Percentiles rank a stretch among this genome's conserved stretches.
Evolutionary conservation across 2,113 vertebrate genomes (phyloP).

Genomic region (Colaptes auratus): DNA sequence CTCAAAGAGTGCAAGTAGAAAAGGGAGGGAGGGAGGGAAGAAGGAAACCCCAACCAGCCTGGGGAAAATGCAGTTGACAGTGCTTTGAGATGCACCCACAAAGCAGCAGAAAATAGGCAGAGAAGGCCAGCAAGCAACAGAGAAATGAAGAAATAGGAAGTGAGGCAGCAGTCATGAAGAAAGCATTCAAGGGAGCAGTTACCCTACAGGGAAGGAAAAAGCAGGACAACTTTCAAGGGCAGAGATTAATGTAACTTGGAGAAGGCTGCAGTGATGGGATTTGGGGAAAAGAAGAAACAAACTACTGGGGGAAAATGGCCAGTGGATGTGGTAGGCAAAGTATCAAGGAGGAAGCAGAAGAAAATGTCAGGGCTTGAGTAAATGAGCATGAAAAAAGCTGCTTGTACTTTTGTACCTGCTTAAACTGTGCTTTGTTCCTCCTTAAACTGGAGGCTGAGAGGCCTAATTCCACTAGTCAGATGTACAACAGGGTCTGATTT

Average conservation of each 20-base stretch:
- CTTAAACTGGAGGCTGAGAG: neutral
- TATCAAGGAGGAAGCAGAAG: neutral
- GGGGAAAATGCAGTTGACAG: neutral
- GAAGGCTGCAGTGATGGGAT: neutral
- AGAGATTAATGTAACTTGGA: slow-evolving; percentile 15
- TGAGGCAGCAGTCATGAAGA: slow-evolving; percentile 44
- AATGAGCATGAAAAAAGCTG: neutral
- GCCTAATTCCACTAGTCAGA: neutral
- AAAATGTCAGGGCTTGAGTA: neutral
- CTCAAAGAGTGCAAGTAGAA: neutral
- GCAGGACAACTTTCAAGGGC: slow-evolving; percentile 7
- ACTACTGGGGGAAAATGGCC: neutral
- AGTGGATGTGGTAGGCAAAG: neutral
- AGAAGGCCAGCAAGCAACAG: neutral
- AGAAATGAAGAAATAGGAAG: slow-evolving; percentile 56
- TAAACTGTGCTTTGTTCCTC: neutral
- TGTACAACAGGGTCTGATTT: neutral
- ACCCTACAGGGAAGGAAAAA: slow-evolving; percentile 33
- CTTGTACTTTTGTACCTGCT: neutral
- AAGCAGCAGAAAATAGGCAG: neutral
- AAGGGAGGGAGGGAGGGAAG: neutral
- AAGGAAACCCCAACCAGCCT: neutral
- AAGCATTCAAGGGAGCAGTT: slow-evolving; percentile 22
- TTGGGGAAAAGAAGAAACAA: neutral
- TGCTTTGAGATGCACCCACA: neutral